Conservation (phyloP, 2,113 vertebrate species). For the Lophotis ruficrista region DNA sequence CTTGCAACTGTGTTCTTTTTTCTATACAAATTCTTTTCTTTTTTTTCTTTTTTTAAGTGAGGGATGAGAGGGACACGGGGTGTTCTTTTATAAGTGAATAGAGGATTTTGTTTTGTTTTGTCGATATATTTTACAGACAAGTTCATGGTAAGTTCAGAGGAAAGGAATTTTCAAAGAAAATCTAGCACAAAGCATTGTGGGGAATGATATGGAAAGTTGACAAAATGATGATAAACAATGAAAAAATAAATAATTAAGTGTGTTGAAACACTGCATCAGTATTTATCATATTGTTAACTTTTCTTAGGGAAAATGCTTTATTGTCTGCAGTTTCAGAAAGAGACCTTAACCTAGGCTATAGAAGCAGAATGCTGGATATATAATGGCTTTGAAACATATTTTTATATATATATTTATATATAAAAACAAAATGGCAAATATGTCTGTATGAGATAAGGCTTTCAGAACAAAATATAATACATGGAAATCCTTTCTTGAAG, state of each 20-base stretch:
- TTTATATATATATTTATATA: neutral
- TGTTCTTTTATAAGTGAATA: slow-evolving; percentile 47
- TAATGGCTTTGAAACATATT: slow-evolving; percentile 46
- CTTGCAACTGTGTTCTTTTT: neutral
- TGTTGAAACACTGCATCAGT: slow-evolving; percentile 61
- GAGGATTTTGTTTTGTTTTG: slow-evolving; percentile 13
- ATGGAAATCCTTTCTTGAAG: slow-evolving; percentile 78
- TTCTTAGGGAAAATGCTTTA: slow-evolving; percentile 54
- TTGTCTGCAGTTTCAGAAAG: slow-evolving; percentile 56
- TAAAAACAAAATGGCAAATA: slow-evolving; percentile 73
- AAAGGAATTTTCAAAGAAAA: slow-evolving; percentile 81
- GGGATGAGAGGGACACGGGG: neutral
- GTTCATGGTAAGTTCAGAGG: slow-evolving; percentile 79
- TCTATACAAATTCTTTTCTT: neutral
- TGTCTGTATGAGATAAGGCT: slow-evolving; percentile 77
- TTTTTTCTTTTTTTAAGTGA: neutral
- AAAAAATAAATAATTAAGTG: slow-evolving; percentile 71
- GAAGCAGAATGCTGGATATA: slow-evolving; percentile 31
- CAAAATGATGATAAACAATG: slow-evolving; percentile 76
- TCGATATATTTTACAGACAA: slow-evolving; percentile 55
- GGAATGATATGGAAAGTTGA: slow-evolving; percentile 74
- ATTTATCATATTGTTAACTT: slow-evolving; percentile 60
- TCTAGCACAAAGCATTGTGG: slow-evolving; percentile 68
- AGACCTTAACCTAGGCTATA: slow-evolving; percentile 52
- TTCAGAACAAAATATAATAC: slow-evolving; percentile 78